Base-by-base conservation (phyloP, 2,888 invertebrate species). In the Cephus rjabovi region DNA sequence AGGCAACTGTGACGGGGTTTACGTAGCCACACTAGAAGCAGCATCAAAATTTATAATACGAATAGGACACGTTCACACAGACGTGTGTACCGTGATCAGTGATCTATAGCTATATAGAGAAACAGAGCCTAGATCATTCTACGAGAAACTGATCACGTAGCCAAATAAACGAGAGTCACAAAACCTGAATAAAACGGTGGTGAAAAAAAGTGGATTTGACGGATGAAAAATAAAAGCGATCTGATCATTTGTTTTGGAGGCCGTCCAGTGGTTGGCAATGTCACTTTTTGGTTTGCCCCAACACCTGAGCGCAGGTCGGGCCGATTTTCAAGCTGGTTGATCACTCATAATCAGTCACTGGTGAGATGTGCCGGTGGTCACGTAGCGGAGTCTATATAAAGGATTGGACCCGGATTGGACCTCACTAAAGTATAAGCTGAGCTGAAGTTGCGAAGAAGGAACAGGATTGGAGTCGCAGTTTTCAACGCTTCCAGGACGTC, bases 361-460 rank as follows among this genome's bases (percentile, higher is more conserved):
- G 30, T 74, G n/a, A 34, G 74, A 74, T 74, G 74, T 74, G 74
- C 74, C 35, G n/a, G n/a, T 35, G 23, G 74, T 74, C 74, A 74
- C 74, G 74, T 74, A 74, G 74, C 35, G 30, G 74, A 74, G 74
- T 74, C 71, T 71, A 74, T 74, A 74, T 74, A 74, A 74, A 74
- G 74, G 74, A 34, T 40, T 30, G 74, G n/a, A 35, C n/a, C 23
- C 6, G 37, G 37, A 40, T 74, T 71, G 33, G 33, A 71, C 71
- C 71, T 31, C 34, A 33, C 33, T 34, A 71, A 71, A 71, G 71
- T 71, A 71, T 34, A 71, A 31, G 71, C 71, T 34, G 71, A 71
- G 71, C 34, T 23, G 31, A 30, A 34, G 33, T 34, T 31, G 31
- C 71, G 71, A 71, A 12, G 71, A 56, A 56, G 56, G 23, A 56